These are phyloP conservation scores for Tyto alba DNA, from an alignment of 2,113 vertebrate genomes.

Conservation along the genomic window DNA sequence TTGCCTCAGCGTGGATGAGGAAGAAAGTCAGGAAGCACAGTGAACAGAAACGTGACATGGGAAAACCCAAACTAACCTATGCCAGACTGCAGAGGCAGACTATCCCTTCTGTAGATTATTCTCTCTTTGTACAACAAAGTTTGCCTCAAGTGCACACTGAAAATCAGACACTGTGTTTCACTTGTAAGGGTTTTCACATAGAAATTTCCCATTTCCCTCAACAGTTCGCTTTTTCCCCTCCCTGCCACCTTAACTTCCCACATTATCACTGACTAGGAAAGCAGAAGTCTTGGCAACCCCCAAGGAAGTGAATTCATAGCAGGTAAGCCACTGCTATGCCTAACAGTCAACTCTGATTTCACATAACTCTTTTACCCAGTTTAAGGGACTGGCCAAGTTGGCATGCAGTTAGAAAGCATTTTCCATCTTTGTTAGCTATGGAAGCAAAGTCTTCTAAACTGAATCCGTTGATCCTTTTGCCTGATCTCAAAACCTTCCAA, in stretches of 20 bases:
- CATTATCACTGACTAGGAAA: background rate
- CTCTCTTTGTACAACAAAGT: background rate
- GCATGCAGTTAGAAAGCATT: background rate
- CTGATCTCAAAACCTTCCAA: background rate
- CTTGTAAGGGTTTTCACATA: background rate
- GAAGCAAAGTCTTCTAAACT: background rate
- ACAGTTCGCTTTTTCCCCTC: background rate
- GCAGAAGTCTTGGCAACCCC: background rate
- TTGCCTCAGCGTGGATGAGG: background rate
- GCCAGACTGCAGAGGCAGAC: background rate
- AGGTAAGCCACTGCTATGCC: background rate
- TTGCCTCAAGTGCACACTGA: background rate
- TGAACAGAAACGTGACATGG: background rate
- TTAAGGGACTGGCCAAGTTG: background rate
- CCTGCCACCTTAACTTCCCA: background rate
- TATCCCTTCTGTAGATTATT: background rate
- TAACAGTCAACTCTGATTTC: background rate
- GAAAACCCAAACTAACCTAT: background rate
- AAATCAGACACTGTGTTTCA: background rate
- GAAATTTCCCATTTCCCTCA: background rate
- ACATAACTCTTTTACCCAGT: background rate
- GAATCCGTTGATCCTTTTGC: background rate
- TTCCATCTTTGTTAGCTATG: background rate
- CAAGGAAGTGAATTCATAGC: background rate
- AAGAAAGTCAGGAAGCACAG: background rate